Conservation (phyloP, 2,888 invertebrate genomes). For the Apotomis turbidana region DNA sequence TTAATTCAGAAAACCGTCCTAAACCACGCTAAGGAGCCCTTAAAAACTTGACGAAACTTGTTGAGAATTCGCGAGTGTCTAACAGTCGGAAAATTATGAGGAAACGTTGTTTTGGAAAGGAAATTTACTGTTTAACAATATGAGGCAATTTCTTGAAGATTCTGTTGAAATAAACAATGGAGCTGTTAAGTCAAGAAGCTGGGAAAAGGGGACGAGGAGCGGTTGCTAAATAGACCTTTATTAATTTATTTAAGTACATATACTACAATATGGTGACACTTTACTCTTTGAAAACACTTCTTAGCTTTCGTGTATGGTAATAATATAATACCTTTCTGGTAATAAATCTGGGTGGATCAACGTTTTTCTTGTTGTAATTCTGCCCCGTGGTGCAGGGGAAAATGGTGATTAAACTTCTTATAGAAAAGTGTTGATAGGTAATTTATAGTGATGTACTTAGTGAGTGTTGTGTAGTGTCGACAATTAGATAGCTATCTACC, state of each 20-base stretch:
- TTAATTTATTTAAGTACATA: not conserved
- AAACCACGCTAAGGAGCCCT: conserved; percentile 21
- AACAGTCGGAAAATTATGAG: conserved; percentile 37
- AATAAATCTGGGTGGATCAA: too few species aligned
- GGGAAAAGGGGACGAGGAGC: conserved; percentile 10
- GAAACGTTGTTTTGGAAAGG: conserved; percentile 31
- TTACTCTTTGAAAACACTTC: too few species aligned
- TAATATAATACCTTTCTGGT: too few species aligned
- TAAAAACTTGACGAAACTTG: conserved; percentile 37
- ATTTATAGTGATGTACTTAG: too few species aligned
- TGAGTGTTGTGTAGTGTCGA: too few species aligned
- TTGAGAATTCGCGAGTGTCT: conserved; percentile 34
- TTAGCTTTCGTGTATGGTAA: too few species aligned
- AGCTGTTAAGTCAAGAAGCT: conserved; percentile 29
- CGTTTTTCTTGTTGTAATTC: too few species aligned
- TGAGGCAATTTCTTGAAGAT: conserved; percentile 39
- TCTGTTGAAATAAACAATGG: conserved; percentile 41
- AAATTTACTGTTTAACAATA: conserved; percentile 42
- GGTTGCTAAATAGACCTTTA: conserved; percentile 39
- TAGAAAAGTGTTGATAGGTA: too few species aligned
- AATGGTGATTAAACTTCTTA: too few species aligned
- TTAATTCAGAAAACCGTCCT: conserved; percentile 18
- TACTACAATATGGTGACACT: too few species aligned
- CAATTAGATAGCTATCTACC: too few species aligned
- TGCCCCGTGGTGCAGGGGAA: too few species aligned